These are phyloP conservation scores for Oreochromis aureus DNA, from an alignment of 2,113 vertebrate genomes.

Conservation along the genomic window DNA sequence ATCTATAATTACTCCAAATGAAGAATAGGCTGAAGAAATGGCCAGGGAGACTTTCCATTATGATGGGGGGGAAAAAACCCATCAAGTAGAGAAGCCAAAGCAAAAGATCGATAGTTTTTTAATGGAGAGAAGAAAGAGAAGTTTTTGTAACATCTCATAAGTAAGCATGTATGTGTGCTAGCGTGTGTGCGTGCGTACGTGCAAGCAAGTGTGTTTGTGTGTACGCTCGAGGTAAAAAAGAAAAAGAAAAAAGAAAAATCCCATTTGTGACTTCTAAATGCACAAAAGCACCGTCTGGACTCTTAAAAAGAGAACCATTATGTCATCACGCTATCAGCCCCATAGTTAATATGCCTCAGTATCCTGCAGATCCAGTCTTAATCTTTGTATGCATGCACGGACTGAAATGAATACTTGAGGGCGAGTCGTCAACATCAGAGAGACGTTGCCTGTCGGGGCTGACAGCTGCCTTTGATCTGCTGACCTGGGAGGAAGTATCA, in stretches of 20 bases:
- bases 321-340: neutral
- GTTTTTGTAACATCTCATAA: slow-evolving; percentile 56
- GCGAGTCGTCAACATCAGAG: neutral
- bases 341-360: neutral
- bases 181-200: neutral
- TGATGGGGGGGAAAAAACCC: slow-evolving; percentile 32
- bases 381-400: neutral
- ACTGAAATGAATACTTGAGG: neutral
- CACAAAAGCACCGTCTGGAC: slow-evolving; percentile 11
- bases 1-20: slow-evolving; percentile 72
- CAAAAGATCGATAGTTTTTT: slow-evolving; percentile 63
- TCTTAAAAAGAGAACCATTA: neutral
- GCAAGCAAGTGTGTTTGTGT: neutral
- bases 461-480: neutral
- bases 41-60: slow-evolving; percentile 59
- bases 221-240: neutral
- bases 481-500: slow-evolving; percentile 17
- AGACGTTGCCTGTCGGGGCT: neutral
- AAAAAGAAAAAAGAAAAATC: slow-evolving; percentile 1
- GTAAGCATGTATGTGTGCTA: slow-evolving; percentile 32
- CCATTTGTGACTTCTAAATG: slow-evolving; percentile 34
- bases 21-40: slow-evolving; percentile 68
- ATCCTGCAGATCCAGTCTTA: neutral
- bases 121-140: slow-evolving; percentile 60
- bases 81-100: slow-evolving; percentile 59